phyloP scores from a whole-genome alignment of 2,113 vertebrate species.

The Galbula dea region DNA sequence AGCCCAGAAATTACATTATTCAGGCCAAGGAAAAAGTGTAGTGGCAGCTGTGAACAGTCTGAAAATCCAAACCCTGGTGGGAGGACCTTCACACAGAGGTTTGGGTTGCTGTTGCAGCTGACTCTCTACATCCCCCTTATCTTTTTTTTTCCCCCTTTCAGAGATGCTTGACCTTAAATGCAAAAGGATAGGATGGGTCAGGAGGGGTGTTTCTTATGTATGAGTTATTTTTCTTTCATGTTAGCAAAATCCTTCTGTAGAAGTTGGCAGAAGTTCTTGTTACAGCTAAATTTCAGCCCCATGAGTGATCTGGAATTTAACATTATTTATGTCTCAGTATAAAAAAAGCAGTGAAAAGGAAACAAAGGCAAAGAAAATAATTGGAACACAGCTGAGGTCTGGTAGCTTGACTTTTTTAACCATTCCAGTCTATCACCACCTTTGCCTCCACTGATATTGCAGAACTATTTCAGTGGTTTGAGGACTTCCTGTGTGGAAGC shows the following conservation, averaged over 20 bases:
- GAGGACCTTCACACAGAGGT: background rate
- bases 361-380: slow-evolving; percentile 48
- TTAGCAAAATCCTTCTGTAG: slow-evolving; percentile 46
- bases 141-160: background rate
- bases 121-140: slow-evolving; percentile 19
- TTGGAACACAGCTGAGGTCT: background rate
- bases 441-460: background rate
- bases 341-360: slow-evolving; percentile 46
- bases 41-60: slow-evolving; percentile 35
- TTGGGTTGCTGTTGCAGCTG: slow-evolving; percentile 50
- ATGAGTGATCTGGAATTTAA: slow-evolving; percentile 47
- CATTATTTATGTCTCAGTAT: slow-evolving; percentile 46
- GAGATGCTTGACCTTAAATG: slow-evolving; percentile 47
- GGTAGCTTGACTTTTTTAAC: background rate
- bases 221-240: slow-evolving; percentile 54
- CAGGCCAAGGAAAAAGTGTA: background rate
- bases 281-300: slow-evolving; percentile 32
- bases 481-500: background rate
- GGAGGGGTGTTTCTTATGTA: slow-evolving; percentile 35
- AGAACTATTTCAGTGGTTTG: background rate
- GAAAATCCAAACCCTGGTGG: background rate
- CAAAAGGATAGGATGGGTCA: slow-evolving; percentile 11
- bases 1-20: background rate
- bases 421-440: background rate
- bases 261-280: slow-evolving; percentile 41